These are phyloP conservation scores for Chrosomus eos DNA, from an alignment of 2,797 vertebrate genomes.

Conservation along the genomic window DNA sequence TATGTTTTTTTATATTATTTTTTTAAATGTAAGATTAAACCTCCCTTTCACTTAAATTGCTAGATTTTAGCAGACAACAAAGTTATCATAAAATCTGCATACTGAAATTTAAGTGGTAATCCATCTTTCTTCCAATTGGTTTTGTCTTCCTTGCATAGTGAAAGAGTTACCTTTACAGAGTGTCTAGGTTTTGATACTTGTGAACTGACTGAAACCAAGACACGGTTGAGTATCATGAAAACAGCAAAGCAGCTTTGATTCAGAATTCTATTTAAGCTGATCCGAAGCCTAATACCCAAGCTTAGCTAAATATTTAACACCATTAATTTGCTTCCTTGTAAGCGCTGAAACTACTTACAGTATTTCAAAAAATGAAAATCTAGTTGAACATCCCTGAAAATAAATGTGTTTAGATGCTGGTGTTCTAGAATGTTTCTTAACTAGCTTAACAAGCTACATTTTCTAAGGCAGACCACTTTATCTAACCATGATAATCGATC, in stretches of 20 bases:
- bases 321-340: background rate
- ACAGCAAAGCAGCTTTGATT: constrained; percentile 5
- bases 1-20: too few species aligned
- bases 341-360: background rate
- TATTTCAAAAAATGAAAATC: background rate
- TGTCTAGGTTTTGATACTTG: background rate
- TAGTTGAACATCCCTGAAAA: background rate
- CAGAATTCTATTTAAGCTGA: constrained; percentile 17
- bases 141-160: background rate
- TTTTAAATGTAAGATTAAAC: too few species aligned
- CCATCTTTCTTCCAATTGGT: background rate
- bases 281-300: background rate
- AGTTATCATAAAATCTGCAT: background rate
- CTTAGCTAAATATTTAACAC: constrained; percentile 1
- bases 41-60: background rate
- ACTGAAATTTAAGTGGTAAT: background rate
- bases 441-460: background rate
- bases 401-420: background rate
- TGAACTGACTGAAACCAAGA: constrained; percentile 13
- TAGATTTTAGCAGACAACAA: background rate
- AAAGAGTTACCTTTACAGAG: background rate
- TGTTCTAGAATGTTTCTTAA: background rate
- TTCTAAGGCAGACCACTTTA: background rate
- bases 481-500: background rate
- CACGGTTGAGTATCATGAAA: background rate